phyloP scores from a whole-genome alignment of 2,797 vertebrate genomes.

The Pangasius macronema region DNA sequence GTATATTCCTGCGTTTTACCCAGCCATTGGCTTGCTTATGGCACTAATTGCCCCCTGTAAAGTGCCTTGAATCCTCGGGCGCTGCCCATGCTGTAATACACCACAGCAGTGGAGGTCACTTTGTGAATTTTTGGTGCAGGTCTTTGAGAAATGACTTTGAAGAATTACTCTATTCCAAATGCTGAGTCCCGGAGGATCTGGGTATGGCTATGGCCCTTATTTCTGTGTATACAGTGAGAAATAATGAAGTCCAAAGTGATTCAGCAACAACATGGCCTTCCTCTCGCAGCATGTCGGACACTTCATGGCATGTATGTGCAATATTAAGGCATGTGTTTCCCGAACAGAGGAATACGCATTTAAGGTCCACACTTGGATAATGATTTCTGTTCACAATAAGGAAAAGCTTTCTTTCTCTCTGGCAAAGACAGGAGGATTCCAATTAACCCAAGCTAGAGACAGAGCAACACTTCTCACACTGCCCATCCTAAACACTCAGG shows the following conservation, averaged over 20 bases:
- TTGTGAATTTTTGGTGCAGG: constrained; percentile 38
- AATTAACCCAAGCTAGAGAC: constrained; percentile 79
- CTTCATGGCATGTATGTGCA: constrained; percentile 37
- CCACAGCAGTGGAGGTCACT: constrained; percentile 28
- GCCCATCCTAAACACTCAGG: constrained; percentile 70
- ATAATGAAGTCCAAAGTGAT: constrained; percentile 57
- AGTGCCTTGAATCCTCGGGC: neutral
- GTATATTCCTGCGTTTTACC: neutral
- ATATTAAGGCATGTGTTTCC: constrained; percentile 41
- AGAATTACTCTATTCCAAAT: constrained; percentile 58
- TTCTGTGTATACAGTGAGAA: constrained; percentile 52
- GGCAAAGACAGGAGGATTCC: constrained; percentile 72
- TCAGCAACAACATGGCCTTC: constrained; percentile 34
- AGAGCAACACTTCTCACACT: constrained; percentile 66
- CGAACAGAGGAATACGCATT: constrained; percentile 54
- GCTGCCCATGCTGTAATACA: constrained; percentile 22
- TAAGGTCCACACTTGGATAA: constrained; percentile 62
- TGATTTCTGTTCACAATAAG: constrained; percentile 63
- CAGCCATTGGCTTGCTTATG: neutral
- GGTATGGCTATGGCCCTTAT: constrained; percentile 30
- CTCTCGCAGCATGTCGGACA: constrained; percentile 39
- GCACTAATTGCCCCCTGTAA: constrained; percentile 2
- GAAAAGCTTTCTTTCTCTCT: constrained; percentile 60
- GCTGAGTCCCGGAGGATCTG: constrained; percentile 50
- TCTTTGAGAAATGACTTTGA: constrained; percentile 50